Base-by-base conservation (phyloP, 1,140 invertebrate species). In the Zaprionus africanus region DNA sequence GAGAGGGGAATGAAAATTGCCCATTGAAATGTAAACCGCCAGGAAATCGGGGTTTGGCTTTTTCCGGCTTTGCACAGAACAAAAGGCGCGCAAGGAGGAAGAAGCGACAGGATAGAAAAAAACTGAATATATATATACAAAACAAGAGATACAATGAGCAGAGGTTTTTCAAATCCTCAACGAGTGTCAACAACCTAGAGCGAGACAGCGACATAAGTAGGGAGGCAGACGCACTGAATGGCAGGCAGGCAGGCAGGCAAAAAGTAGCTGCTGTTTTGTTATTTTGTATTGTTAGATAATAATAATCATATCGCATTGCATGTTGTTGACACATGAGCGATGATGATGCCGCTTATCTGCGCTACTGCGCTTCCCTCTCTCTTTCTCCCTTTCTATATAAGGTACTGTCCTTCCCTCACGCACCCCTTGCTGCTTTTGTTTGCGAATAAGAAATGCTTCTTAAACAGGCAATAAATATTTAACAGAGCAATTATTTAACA, bases 21-120 rank as follows among this genome's bases (percentile, higher is more conserved):
- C 85, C 81, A 90, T 90, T 90, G 85, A 90, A 90, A 90, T 90
- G 85, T 90, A 90, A 90, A 90, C 85, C 82, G 82, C 82, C 81
- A 90, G 85, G 85, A 90, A 90, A 90, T 90, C 85, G 86, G 85
- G 85, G 85, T 90, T 90, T 90, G 85, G 85, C 85, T 90, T 90
- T 86, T 90, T 90, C 85, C 85, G 85, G 85, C 85, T 90, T 90
- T 90, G 79, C 58, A 58, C 60, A 22, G 72, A 90, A 90, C 81
- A 90, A 90, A 77, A 76, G 81, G 56, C 54, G 43, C 34, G 41
- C 51, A 46, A 34, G 26, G 41, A 77, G 69, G 68, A 79, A 78
- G 73, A 88, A 90, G 85, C 78, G 75, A 70, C 74, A 65, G 60
- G 38, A 19, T 1, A 56, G 64, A 71, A 82, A 83, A 78, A 73